Percentiles rank a stretch among this genome's conserved stretches.
phyloP scores from a whole-genome alignment of 2,113 vertebrate genomes.

The Planiliza haematocheilus region DNA sequence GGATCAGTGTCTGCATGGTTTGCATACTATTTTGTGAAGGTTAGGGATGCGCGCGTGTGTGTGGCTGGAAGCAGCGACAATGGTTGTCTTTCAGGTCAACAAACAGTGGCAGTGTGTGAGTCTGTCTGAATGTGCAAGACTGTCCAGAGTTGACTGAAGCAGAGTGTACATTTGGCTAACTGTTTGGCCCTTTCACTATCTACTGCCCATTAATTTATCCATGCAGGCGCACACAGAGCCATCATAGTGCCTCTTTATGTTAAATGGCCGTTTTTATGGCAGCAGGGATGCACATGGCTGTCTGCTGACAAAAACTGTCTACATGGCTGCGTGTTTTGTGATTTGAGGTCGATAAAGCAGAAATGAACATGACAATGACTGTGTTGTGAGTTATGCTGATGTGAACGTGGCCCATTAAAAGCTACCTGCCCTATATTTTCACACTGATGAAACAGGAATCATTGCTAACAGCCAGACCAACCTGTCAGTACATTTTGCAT shows the following conservation, averaged over 20 bases:
- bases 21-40: conserved; percentile 83
- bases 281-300: conserved; percentile 42
- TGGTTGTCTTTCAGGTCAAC: conserved; percentile 77
- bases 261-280: conserved; percentile 68
- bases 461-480: conserved; percentile 35
- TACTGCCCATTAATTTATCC: conserved; percentile 72
- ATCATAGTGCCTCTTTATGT: conserved; percentile 73
- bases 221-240: conserved; percentile 66
- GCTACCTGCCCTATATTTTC: conserved; percentile 34
- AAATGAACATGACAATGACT: conserved; percentile 23
- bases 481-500: conserved; percentile 44
- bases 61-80: conserved; percentile 72
- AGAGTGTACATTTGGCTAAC: conserved; percentile 75
- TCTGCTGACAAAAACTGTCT: conserved; percentile 43
- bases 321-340: conserved; percentile 42
- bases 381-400: conserved; percentile 52
- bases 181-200: conserved; percentile 75
- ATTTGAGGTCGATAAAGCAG: conserved; percentile 27
- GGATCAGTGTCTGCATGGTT: conserved; percentile 78
- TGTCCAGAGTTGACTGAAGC: conserved; percentile 73
- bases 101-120: conserved; percentile 75
- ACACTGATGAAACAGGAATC: conserved; percentile 37
- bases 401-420: conserved; percentile 39
- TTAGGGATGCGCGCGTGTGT: conserved; percentile 62
- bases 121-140: conserved; percentile 73